Percentiles rank a stretch among this genome's conserved stretches.
phyloP scores from a whole-genome alignment of 2,888 invertebrate genomes.

The Lumbricus terrestris region DNA sequence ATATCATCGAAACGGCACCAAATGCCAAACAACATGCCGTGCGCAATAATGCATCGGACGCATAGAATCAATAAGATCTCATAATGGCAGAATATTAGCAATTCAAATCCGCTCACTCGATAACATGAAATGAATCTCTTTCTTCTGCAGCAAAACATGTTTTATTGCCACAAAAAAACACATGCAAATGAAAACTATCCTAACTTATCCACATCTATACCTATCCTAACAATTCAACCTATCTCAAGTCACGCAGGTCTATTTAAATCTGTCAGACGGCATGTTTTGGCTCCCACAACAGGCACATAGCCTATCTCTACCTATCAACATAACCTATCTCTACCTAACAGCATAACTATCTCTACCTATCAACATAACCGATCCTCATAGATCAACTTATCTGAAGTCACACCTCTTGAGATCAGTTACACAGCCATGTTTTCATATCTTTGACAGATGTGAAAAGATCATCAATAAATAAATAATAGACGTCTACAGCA shows the following conservation, averaged over 20 bases:
- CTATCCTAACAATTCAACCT: background rate
- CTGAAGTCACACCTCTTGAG: too few species aligned
- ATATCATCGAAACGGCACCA: background rate
- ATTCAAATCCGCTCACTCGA: background rate
- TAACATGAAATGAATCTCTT: background rate
- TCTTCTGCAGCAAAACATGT: background rate
- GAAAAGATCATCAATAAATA: too few species aligned
- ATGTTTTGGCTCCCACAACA: background rate
- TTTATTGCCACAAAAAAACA: background rate
- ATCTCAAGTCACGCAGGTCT: too few species aligned
- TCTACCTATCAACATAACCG: too few species aligned
- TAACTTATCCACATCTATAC: background rate
- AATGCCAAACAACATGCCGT: background rate
- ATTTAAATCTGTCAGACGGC: too few species aligned
- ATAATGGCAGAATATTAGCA: background rate
- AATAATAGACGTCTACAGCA: too few species aligned
- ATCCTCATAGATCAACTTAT: too few species aligned
- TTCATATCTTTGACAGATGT: too few species aligned
- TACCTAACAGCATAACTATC: too few species aligned
- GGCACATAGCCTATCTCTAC: background rate
- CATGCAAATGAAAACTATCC: background rate
- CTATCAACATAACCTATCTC: too few species aligned
- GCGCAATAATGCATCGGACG: background rate
- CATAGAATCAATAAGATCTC: background rate
- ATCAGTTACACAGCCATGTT: too few species aligned